Percentiles rank a stretch among this genome's conserved stretches.
These are phyloP conservation scores for Autographa gamma DNA, from an alignment of 2,888 invertebrate species.

Conservation along the genomic window DNA sequence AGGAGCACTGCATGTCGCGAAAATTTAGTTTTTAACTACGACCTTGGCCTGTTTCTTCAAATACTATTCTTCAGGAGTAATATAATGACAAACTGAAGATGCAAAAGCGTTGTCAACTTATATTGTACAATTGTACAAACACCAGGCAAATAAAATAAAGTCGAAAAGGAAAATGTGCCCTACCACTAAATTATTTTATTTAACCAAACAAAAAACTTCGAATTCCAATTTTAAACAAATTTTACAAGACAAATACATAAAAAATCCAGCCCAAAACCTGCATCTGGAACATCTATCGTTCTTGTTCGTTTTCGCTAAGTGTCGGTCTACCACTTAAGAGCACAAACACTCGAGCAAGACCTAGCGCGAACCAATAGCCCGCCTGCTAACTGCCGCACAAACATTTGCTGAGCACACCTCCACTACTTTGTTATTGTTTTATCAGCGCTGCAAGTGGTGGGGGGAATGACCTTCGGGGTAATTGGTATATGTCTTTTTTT, in stretches of 20 bases:
- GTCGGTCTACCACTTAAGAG: conserved; percentile 51
- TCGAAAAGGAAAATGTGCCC: too few species aligned
- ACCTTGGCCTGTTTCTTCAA: not conserved
- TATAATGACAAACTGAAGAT: not conserved
- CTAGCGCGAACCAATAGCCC: conserved; percentile 29
- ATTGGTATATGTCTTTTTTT: too few species aligned
- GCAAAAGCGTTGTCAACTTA: not conserved
- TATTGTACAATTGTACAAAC: too few species aligned
- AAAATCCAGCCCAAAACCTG: not conserved
- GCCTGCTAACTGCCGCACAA: conserved; percentile 51
- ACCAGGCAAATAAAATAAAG: too few species aligned
- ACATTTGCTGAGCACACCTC: conserved; percentile 45
- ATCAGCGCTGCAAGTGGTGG: conserved; percentile 22
- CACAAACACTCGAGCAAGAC: conserved; percentile 44
- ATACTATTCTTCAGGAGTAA: not conserved
- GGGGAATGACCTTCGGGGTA: conserved; percentile 16
- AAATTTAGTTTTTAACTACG: not conserved
- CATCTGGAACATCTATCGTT: conserved; percentile 16
- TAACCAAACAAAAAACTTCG: too few species aligned
- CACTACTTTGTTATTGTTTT: conserved; percentile 43
- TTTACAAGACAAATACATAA: conserved; percentile 5
- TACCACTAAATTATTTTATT: too few species aligned
- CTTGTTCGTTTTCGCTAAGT: conserved; percentile 27
- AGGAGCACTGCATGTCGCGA: not conserved
- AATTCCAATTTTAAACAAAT: not conserved